Base-by-base conservation (phyloP, 2,113 vertebrate species). In the Oncorhynchus nerka region DNA sequence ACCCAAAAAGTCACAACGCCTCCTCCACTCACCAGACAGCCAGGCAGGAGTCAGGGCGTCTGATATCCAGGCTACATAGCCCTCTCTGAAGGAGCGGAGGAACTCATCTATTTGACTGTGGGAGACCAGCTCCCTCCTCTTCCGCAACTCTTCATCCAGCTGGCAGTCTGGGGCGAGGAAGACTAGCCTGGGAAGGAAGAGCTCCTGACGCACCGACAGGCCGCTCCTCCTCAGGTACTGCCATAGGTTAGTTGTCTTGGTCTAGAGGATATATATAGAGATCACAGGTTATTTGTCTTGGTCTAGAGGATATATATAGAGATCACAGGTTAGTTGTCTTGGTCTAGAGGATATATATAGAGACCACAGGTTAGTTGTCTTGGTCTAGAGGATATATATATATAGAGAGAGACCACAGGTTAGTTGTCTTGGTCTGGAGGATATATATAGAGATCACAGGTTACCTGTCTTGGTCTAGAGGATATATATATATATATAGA, bases 31-130 rank as follows among this genome's bases (percentile, higher is more conserved):
- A 94, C 94, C 94, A 45, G 92, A 92, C 32, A 94, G 77, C 93
- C 91, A 93, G 39, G 92, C 90, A 1, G 94, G 93, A 0, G 89
- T 92, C 62, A 94, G 20, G 0, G 91, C 84, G 12, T 92, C 91
- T 13, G 87, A 83, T 4, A 94, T 83, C 93, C 94, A 93, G 81
- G 86, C 74, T 74, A 87, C 3, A 64, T 91, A 93, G 30, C 89
- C 79, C 62, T 90, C 90, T 49, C 78, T 89, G 77, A 94, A 91
- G 15, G 92, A 93, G 59, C 24, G 20, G 64, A 93, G 83, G 83
- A 94, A 93, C 45, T 75, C 61, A 8, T 93, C 85, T 72, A 92
- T 73, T 71, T 90, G 83, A 39, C 68, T 28, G 22, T 89, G 83
- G 69, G 86, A 73, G 75, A 94, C 75, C 81, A 94, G 76, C 86